These are phyloP conservation scores for Sesia bembeciformis DNA, from an alignment of 2,888 invertebrate genomes.

Conservation along the genomic window DNA sequence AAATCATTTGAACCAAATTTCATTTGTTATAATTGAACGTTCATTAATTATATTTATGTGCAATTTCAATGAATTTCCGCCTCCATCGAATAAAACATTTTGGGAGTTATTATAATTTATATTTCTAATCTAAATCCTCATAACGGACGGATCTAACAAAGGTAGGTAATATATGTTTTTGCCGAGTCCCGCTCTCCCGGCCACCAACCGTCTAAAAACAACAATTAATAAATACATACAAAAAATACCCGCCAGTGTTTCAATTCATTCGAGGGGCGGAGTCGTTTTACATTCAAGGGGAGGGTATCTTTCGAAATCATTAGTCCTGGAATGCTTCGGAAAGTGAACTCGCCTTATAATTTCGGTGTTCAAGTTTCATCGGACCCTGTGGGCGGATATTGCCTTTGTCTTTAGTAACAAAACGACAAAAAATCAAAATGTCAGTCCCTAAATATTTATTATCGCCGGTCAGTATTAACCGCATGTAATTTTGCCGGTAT, in stretches of 20 bases:
- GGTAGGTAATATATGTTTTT: conserved; percentile 12
- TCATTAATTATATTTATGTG: not conserved
- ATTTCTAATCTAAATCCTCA: conserved; percentile 10
- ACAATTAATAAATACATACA: conserved; percentile 66
- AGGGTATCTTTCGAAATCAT: conserved; percentile 70
- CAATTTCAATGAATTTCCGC: not conserved
- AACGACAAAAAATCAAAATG: conserved; percentile 50
- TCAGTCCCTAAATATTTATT: conserved; percentile 64
- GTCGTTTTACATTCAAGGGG: conserved; percentile 72
- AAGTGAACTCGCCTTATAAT: conserved; percentile 58
- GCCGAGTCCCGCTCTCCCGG: conserved; percentile 27
- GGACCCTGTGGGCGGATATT: conserved; percentile 54
- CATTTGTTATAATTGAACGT: no score
- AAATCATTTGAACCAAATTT: no score
- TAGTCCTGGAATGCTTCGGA: conserved; percentile 64
- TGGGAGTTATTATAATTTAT: conserved; percentile 8
- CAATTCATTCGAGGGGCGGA: conserved; percentile 69
- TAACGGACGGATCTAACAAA: conserved; percentile 7
- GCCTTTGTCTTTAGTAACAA: conserved; percentile 63
- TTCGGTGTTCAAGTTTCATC: conserved; percentile 43
- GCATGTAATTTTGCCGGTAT: conserved; percentile 52
- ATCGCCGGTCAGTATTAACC: conserved; percentile 43
- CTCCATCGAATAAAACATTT: not conserved
- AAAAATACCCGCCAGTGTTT: conserved; percentile 56
- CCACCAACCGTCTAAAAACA: conserved; percentile 59